Base-by-base conservation (phyloP, 2,113 vertebrate species). In the Caretta caretta region DNA sequence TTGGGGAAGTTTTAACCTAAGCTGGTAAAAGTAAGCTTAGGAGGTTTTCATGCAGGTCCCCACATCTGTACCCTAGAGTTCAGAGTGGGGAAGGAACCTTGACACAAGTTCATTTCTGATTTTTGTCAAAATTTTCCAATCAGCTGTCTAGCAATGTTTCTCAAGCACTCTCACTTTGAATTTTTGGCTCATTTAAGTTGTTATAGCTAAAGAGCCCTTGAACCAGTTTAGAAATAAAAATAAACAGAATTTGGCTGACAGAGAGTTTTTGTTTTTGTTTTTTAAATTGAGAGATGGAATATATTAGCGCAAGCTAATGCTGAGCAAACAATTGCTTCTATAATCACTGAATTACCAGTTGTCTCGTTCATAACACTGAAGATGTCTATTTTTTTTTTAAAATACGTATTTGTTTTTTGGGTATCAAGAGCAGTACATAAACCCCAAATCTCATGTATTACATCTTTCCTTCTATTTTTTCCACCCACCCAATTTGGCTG, bases 171-270 rank as follows among this genome's bases (percentile, higher is more conserved):
- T 72, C 17, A 82, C 10, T 75, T 75, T 86, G 6, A 89, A 10
- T 35, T 35, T 89, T 91, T 78, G 29, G 8, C 53, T 90, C 88
- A 84, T 79, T 76, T 87, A 80, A 85, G 13, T 80, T n/a, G 17
- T 80, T 80, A 53, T 76, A 90, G 10, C 89, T 89, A 29, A 35
- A 92, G 54, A 90, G 11, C 53, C 54, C 92, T 90, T 92, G 84
- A 95, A 87, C 76, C 81, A n/a, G 17, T 80, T 92, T 79, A 81
- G 59, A 51, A 93, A 93, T 75, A 50, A 81, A 90, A 54, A 90
- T n/a, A 80, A 84, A 80, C 38, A 29, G 25, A 80, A 51, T 84
- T 16, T 93, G 51, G 91, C 62, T 59, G 80, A 79, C 87, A 89
- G 35, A 54, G 19, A 4, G 2, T 80, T 90, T 6, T 54, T 6